Percentiles rank a stretch among this genome's conserved stretches.
phyloP scores from a whole-genome alignment of 1,140 invertebrate species.

The Drosophila sproati region DNA sequence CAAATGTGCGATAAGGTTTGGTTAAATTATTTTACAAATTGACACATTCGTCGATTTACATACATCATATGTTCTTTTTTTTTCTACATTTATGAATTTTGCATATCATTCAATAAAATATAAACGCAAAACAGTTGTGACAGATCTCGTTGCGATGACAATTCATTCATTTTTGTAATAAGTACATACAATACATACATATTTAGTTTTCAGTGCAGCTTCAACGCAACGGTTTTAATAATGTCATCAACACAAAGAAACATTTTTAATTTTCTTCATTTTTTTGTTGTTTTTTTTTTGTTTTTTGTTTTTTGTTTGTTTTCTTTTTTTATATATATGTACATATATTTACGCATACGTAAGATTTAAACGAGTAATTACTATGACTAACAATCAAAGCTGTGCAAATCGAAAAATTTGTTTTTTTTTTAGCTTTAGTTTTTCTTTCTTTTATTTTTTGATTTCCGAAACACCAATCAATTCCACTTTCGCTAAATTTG shows the following conservation, averaged over 20 bases:
- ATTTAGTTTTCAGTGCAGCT: slow-evolving; percentile 45
- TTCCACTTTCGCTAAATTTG: slow-evolving; percentile 45
- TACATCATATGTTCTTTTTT: slow-evolving; percentile 48
- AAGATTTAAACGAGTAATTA: slow-evolving; percentile 48
- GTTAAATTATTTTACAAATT: slow-evolving; percentile 53
- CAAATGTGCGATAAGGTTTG: slow-evolving; percentile 51
- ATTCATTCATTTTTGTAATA: slow-evolving; percentile 25
- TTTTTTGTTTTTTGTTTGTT: not conserved
- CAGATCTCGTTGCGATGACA: slow-evolving; percentile 41
- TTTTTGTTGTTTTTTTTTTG: slow-evolving; percentile 12
- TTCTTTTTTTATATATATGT: slow-evolving; percentile 29
- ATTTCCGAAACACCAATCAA: slow-evolving; percentile 48
- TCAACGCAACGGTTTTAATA: slow-evolving; percentile 36
- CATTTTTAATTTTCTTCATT: slow-evolving; percentile 4
- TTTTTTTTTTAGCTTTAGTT: slow-evolving; percentile 15
- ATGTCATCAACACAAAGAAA: slow-evolving; percentile 27
- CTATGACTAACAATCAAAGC: slow-evolving; percentile 56
- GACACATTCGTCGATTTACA: slow-evolving; percentile 52
- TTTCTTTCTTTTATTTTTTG: slow-evolving; percentile 21
- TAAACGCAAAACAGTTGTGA: slow-evolving; percentile 32
- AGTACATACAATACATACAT: slow-evolving; percentile 34
- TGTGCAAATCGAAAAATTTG: slow-evolving; percentile 50
- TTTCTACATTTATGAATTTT: slow-evolving; percentile 27
- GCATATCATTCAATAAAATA: slow-evolving; percentile 34
- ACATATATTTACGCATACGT: slow-evolving; percentile 45